Percentiles rank a stretch among this genome's conserved stretches.
Evolutionary conservation across 1,140 invertebrate species (phyloP).

Genomic region (Carcinoscorpius rotundicauda): DNA sequence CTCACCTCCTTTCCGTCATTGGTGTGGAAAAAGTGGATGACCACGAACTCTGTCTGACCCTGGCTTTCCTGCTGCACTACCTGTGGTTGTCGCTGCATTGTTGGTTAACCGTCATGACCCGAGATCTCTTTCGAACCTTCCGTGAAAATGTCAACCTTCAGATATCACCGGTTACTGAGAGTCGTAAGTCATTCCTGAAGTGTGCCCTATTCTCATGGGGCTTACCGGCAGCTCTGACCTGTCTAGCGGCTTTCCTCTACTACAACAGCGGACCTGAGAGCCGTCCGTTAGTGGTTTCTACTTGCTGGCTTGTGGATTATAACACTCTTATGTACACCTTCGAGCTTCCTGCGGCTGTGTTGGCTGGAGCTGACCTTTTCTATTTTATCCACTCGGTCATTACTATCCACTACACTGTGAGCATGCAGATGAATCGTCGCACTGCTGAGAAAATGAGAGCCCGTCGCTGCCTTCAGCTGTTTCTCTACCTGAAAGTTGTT

Average conservation of each 20-base stretch:
- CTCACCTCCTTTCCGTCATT: constrained; percentile 51
- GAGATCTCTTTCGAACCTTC: constrained; percentile 35
- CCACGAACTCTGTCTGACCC: constrained; percentile 45
- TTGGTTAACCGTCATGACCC: constrained; percentile 48
- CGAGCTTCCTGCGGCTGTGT: constrained; percentile 32
- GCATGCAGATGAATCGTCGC: constrained; percentile 24
- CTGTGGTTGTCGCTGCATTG: constrained; percentile 46
- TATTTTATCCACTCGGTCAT: constrained; percentile 38
- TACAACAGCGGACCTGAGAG: constrained; percentile 2
- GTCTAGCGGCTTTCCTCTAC: constrained; percentile 15
- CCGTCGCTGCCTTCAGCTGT: constrained; percentile 43
- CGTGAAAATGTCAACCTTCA: constrained; percentile 30
- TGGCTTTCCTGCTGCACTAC: constrained; percentile 48
- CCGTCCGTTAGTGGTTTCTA: background rate
- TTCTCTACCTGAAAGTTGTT: constrained; percentile 46
- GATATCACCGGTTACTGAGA: background rate
- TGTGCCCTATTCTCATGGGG: constrained; percentile 2
- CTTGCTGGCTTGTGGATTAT: background rate
- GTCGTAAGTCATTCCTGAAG: background rate
- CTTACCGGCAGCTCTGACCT: background rate
- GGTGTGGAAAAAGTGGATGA: constrained; percentile 49
- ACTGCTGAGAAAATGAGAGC: constrained; percentile 45
- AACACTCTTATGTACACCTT: constrained; percentile 35
- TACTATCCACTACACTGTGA: constrained; percentile 32
- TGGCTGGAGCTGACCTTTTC: constrained; percentile 33